phyloP scores from a whole-genome alignment of 64 coral and sea anemone genomes.

The Pachyseris speciosa region DNA sequence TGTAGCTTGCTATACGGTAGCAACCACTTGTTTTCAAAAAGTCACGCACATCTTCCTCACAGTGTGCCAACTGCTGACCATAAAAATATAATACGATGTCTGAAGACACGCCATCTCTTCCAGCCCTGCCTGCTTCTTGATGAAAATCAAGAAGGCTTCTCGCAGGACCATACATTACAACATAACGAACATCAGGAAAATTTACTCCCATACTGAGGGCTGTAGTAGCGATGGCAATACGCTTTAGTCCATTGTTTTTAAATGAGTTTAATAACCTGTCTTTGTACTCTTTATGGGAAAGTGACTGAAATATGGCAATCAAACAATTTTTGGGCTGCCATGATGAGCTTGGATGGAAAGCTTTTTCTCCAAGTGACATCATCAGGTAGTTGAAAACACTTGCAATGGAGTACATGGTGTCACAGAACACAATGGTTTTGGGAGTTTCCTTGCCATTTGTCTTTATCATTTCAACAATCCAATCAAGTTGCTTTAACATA shows the following conservation, averaged over 20 bases:
- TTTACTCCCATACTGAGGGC: neutral
- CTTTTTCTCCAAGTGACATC: conserved; percentile 16
- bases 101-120: conserved; percentile 26
- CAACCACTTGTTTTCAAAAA: conserved; percentile 60
- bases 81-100: conserved; percentile 19
- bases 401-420: conserved; percentile 42
- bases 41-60: conserved; percentile 43
- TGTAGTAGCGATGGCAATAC: neutral
- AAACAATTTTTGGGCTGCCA: neutral
- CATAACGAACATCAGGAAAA: conserved; percentile 6
- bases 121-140: conserved; percentile 40
- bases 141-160: conserved; percentile 16
- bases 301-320: neutral
- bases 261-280: neutral
- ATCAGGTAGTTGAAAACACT: conserved; percentile 33
- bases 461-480: conserved; percentile 19
- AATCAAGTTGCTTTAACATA: conserved; percentile 23
- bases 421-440: conserved; percentile 37
- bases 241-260: conserved; percentile 16
- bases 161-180: neutral
- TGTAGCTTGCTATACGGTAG: conserved; percentile 43
- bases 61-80: conserved; percentile 64
- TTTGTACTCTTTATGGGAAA: conserved; percentile 16
- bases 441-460: neutral
- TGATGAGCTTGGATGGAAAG: conserved; percentile 13